These are phyloP conservation scores for Rhipidura dahli DNA, from an alignment of 2,113 vertebrate species.

Conservation along the genomic window DNA sequence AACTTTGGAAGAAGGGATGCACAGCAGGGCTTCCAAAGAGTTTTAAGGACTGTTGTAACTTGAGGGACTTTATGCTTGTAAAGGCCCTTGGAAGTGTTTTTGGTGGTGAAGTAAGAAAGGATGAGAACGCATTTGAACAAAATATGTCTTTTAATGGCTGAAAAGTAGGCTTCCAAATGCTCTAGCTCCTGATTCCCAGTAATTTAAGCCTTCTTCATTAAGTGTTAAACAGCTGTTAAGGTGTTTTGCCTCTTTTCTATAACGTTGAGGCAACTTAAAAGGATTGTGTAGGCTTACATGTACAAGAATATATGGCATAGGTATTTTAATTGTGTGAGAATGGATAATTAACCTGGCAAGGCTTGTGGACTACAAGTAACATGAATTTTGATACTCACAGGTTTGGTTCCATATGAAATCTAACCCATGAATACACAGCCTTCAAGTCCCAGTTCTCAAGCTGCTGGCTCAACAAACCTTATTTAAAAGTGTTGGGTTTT, in stretches of 20 bases:
- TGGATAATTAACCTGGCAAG: neutral
- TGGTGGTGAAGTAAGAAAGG: neutral
- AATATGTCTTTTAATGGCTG: neutral
- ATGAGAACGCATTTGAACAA: neutral
- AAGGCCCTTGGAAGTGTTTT: neutral
- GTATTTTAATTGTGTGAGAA: neutral
- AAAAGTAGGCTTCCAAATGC: neutral
- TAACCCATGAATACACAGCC: neutral
- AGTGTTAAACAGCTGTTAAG: neutral
- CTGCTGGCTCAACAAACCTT: neutral
- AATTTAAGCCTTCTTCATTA: neutral
- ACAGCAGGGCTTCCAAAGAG: neutral
- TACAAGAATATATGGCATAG: neutral
- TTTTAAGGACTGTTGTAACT: neutral
- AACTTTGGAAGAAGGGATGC: neutral
- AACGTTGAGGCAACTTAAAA: neutral
- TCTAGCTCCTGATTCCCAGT: neutral
- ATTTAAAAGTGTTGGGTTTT: neutral
- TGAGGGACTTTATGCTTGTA: neutral
- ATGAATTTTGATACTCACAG: neutral
- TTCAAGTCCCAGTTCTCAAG: neutral
- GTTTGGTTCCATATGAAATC: neutral
- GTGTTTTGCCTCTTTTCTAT: neutral
- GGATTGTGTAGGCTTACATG: neutral
- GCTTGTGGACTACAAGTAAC: neutral